Evolutionary conservation across 2,888 invertebrate genomes (phyloP), one percentile per base, ranked within the genome.

Genomic region (Spisula solida): DNA sequence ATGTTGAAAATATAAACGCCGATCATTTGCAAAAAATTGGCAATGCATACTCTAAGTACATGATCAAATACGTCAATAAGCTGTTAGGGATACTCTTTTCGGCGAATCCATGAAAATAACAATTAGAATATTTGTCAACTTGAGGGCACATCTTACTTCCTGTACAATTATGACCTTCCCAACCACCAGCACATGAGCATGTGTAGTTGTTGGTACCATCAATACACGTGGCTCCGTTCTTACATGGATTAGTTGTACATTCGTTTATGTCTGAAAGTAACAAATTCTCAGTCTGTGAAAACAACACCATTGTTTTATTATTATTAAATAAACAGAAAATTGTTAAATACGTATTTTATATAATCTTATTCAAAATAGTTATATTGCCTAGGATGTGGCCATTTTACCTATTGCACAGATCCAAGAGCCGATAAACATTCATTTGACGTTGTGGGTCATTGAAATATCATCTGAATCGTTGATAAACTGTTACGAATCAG

Each of bases 241-340:
- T 14, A 56, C 81, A 81, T 4, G 81, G 81, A 56, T 56, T 41
- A 5, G 56, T 1, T 12, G 18, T 0, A 14, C 81, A 81, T 14
- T 81, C 81, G 31, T 81, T 18, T 56, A 81, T 81, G 34, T 81
- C 81, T 81, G 56, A 41, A 41, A 78, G 10, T 10, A 78, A 51
- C 51, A 5, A 51, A 51, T 16, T 16, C 6, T 51, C 16, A 51
- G 6, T 51, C 51, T 51, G 51, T 16, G 51, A 51, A 51, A 51
- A 16, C 51, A 51, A 51, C n/a, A n/a, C n/a, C n/a, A n/a, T n/a
- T n/a, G n/a, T n/a, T n/a, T n/a, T n/a, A n/a, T n/a, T n/a, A n/a
- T n/a, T n/a, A n/a, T n/a, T n/a, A n/a, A n/a, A n/a, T n/a, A n/a
- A n/a, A n/a, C n/a, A n/a, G n/a, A n/a, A n/a, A n/a, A n/a, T n/a